Evolutionary conservation across 1,140 invertebrate species (phyloP), one percentile per base, ranked within the genome.

Genomic region (Panulirus ornatus): DNA sequence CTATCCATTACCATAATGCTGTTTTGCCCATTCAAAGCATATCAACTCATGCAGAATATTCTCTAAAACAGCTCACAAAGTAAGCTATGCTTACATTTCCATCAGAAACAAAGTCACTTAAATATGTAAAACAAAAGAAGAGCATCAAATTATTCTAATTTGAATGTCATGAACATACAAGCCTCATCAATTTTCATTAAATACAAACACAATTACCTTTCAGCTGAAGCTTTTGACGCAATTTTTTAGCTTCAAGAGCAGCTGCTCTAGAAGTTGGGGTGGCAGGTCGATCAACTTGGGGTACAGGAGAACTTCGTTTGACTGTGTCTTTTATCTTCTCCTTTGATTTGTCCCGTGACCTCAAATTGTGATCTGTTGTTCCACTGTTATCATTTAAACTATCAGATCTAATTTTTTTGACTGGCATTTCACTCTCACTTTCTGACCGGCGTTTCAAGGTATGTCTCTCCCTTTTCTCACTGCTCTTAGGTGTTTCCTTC

Each of bases 181-280:
- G n/a, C 71, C 27, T 36, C 16, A 30, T 34, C 22, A 75, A 27
- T 75, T 8, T 30, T 36, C 22, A 36, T 1, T 9, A 6, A n/a
- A n/a, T n/a, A n/a, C n/a, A n/a, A 30, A 63, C 22, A 58, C 27
- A 51, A 27, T 38, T 78, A 89, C 88, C 88, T 89, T 89, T 89
- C 22, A 89, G 70, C 36, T 75, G 88, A 51, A 89, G 66, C 58
- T 89, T 89, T 40, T 89, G 88, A 30, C 88, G 88, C 30, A 89
- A 36, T 36, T 89, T 89, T 47, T 89, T 89, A 42, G 88, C 81
- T 40, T 89, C 88, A 30, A 89, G 70, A 0, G 88, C 88, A 8
- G 88, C 88, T 30, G 88, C 88, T 42, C 88, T 42, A 19, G 88
- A 83, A 14, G 88, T 89, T 14, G 88, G 88, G 14, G 88, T 89